Conservation (phyloP, 2,797 vertebrate genomes). For the Pseudochirops corinnae region DNA sequence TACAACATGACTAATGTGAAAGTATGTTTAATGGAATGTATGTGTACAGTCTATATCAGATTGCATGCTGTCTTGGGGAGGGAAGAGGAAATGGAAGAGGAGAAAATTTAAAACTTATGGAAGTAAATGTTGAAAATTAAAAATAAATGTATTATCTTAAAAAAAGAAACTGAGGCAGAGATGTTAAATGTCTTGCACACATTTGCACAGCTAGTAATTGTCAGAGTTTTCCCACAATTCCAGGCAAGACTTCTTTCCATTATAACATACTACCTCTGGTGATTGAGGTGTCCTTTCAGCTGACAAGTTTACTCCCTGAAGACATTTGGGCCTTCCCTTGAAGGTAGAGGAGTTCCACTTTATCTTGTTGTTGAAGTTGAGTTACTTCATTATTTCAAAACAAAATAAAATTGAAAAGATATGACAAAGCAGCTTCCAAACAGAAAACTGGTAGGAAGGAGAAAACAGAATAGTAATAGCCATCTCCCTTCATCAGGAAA, state of each 20-base stretch:
- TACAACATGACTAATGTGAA: no score
- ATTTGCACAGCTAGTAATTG: background rate
- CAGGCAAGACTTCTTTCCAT: background rate
- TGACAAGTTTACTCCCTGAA: background rate
- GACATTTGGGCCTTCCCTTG: background rate
- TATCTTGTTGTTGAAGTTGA: background rate
- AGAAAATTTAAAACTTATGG: no score
- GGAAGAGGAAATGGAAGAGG: no score
- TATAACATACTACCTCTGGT: background rate
- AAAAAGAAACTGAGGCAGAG: background rate
- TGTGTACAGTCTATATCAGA: no score
- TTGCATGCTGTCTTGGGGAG: no score
- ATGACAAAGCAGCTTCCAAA: background rate
- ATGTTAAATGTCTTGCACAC: background rate
- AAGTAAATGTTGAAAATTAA: no score
- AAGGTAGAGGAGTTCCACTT: background rate
- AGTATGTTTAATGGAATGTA: no score
- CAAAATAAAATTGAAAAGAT: background rate
- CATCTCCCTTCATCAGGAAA: background rate
- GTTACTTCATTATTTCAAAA: background rate
- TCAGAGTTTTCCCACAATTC: background rate
- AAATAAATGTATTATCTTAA: no score
- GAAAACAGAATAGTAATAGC: background rate
- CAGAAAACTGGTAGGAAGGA: background rate
- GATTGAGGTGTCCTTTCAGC: background rate